Percentiles rank a stretch among this genome's conserved stretches.
Evolutionary conservation across 1,140 invertebrate species (phyloP).

Genomic region (Yoshiicerus persimilis): DNA sequence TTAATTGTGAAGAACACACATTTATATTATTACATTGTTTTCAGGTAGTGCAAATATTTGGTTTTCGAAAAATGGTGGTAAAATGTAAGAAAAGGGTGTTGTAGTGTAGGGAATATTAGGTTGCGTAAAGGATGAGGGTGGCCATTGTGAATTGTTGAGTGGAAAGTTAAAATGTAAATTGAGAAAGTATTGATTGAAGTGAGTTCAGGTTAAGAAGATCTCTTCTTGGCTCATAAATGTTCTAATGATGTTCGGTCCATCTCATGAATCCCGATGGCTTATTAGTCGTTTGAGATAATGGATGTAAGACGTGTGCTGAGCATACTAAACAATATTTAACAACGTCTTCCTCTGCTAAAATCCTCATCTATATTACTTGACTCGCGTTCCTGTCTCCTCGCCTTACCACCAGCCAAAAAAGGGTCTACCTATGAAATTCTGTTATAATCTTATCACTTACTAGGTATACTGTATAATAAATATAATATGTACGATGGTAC

Average conservation of each 20-base stretch:
- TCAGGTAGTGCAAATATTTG: too few relatives aligned
- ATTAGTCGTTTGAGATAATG: constrained; percentile 38
- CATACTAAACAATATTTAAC: constrained; percentile 27
- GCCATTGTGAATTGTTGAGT: neutral
- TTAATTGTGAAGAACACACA: too few relatives aligned
- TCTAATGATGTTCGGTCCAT: constrained; percentile 37
- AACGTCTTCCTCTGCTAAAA: constrained; percentile 14
- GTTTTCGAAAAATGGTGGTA: too few relatives aligned
- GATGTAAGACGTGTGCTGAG: constrained; percentile 29
- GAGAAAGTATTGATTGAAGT: constrained; percentile 27
- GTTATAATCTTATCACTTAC: neutral
- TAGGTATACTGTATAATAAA: neutral
- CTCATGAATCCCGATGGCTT: constrained; percentile 41
- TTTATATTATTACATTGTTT: too few relatives aligned
- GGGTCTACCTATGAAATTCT: neutral
- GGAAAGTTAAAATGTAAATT: constrained; percentile 30
- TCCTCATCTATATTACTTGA: constrained; percentile 8
- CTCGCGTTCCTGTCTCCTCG: neutral
- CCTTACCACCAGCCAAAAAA: neutral
- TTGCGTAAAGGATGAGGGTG: neutral
- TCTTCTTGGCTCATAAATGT: constrained; percentile 35
- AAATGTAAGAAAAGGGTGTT: neutral
- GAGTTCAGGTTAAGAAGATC: constrained; percentile 16
- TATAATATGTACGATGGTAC: neutral
- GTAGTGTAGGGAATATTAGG: neutral